Percentiles rank a stretch among this genome's conserved stretches.
phyloP scores from a whole-genome alignment of 2,113 vertebrate genomes.

The Gopherus flavomarginatus region DNA sequence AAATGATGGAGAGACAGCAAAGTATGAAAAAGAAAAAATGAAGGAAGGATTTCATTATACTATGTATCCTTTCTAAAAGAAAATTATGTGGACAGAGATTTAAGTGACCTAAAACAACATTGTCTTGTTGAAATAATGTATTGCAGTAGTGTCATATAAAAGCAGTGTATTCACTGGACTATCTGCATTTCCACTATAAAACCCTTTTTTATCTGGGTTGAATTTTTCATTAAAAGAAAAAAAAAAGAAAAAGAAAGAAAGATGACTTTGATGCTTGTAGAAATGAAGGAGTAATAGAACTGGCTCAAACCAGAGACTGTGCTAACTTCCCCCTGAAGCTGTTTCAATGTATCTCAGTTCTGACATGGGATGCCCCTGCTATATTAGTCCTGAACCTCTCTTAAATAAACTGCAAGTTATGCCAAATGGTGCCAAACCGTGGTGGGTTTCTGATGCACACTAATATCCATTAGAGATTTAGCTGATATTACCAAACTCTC shows the following conservation, averaged over 20 bases:
- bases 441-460: not conserved
- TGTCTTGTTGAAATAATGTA: not conserved
- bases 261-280: not conserved
- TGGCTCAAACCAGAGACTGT: not conserved
- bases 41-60: not conserved
- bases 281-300: slow-evolving; percentile 12
- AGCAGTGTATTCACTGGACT: not conserved
- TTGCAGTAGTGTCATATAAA: not conserved
- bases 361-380: not conserved
- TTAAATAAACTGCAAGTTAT: not conserved
- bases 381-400: not conserved
- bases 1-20: not conserved
- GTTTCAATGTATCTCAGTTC: not conserved
- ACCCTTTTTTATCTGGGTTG: not conserved
- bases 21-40: not conserved
- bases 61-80: not conserved
- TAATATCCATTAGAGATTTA: not conserved
- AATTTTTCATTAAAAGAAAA: not conserved
- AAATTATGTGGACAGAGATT: not conserved
- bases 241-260: not conserved
- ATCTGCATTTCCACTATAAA: not conserved
- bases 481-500: not conserved
- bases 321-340: not conserved
- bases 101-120: not conserved
- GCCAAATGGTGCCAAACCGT: not conserved